Evolutionary conservation across 1,140 invertebrate species (phyloP), one percentile per base, ranked within the genome.

Genomic region (Dysdera silvatica): DNA sequence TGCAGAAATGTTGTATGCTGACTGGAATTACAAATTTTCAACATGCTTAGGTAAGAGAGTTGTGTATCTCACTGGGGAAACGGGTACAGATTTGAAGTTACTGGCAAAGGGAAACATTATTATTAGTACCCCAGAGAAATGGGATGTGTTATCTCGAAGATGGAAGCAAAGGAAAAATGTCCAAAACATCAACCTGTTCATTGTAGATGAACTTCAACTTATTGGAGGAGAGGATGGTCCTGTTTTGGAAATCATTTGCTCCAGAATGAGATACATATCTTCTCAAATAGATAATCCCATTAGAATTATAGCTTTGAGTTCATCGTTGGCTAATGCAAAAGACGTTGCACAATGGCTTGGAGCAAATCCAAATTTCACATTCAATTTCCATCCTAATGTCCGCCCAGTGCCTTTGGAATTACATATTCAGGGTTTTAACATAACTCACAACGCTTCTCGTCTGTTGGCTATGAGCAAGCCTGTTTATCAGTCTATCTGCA

Each of bases 121-220:
- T 7, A 87, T 99, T 54, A 89, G 90, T 16, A 98, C 95, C 0
- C 94, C 95, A 2, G 95, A 99, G 69, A 95, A 97, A 71, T 99
- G 97, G 97, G 96, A 99, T 77, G 90, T 99, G 8, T 77, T 99
- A 0, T 99, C 96, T 0, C 80, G 97, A 63, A 81, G 96, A 63
- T 99, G 97, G 97, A 99, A 99, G 74, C 94, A 98, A 71, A 81
- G 96, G 6, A 98, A 98, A 75, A 95, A 96, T 74, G 95, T 99
- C 0, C 95, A 99, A 73, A 96, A 94, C 71, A 86, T 99, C 4
- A 90, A 95, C 66, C 79, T 99, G 3, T 97, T 99, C 71, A 95
- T 99, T 64, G 91, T 95, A 24, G 97, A 99, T 78, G 96, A 99
- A 71, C 76, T 99, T n/a, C 95, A 98, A 72, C 75, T 85, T 67